A percentile compares a stretch with the other conserved stretches of the same genome.
Conservation (phyloP, 2,888 invertebrate species). For the Eupelmus urozonus region DNA sequence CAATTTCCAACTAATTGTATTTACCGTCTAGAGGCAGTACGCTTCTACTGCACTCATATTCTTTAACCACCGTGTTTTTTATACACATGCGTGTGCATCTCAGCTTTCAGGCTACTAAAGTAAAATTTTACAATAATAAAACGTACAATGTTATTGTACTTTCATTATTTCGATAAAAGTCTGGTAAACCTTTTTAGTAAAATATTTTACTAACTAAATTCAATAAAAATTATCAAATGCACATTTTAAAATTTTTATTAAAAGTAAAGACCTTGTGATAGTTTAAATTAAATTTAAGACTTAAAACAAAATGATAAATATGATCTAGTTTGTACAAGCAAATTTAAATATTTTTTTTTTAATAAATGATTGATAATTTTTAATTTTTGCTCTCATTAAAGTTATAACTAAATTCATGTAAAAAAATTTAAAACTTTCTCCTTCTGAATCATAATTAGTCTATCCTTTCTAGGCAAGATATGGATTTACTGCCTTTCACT, state of each 20-base stretch:
- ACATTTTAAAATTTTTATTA: not conserved
- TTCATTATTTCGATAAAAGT: constrained; percentile 32
- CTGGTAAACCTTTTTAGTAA: constrained; percentile 5
- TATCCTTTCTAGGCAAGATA: constrained; percentile 6
- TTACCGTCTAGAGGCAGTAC: constrained; percentile 36
- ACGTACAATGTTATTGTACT: constrained; percentile 35
- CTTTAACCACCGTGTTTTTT: constrained; percentile 24
- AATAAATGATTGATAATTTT: constrained; percentile 21
- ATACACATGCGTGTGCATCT: not conserved
- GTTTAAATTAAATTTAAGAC: constrained; percentile 1
- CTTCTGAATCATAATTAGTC: not conserved
- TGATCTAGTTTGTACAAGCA: not conserved
- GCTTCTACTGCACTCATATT: constrained; percentile 11
- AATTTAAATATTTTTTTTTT: constrained; percentile 30
- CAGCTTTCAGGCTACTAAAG: not conserved
- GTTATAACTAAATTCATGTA: not conserved
- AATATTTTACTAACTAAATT: constrained; percentile 32
- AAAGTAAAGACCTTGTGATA: constrained; percentile 18
- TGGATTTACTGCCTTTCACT: constrained; percentile 3
- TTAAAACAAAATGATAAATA: constrained; percentile 2
- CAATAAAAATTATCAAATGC: constrained; percentile 21
- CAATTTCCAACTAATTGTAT: constrained; percentile 40
- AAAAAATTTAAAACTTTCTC: not conserved
- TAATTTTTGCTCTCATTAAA: not conserved
- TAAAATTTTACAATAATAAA: constrained; percentile 30